Evolutionary conservation across 1,140 invertebrate species (phyloP), one percentile per base, ranked within the genome.

Genomic region (Diorhabda elongata): DNA sequence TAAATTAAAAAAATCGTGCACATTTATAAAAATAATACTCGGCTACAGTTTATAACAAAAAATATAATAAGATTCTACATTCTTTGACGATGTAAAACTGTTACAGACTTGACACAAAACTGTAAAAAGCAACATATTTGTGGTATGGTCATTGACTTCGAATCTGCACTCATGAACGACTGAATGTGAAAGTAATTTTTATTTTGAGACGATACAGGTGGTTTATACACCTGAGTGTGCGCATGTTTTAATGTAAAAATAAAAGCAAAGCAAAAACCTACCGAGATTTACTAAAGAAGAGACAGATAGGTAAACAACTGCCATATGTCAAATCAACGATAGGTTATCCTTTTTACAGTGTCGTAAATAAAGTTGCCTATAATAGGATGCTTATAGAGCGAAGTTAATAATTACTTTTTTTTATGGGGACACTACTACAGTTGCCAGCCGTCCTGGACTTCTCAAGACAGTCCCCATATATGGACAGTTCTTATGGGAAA

Each of bases 121-220:
- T 59, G 65, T 67, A 67, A 60, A 66, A 66, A 43, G 58, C 65
- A 67, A 67, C 65, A 67, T 67, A 67, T 67, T 67, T 60, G 42
- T 56, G 52, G 57, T 59, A 44, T 67, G 58, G 65, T 67, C 65
- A 67, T 56, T 58, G 65, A 67, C 65, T 67, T 59, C 58, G 42
- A 6, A 11, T 6, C 58, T 60, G 5, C 11, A 60, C n/a, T 60
- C 42, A 6, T 60, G 5, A 60, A 11, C 58, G 8, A 6, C 58
- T 26, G 58, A 60, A 52, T 52, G 47, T 52, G 47, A 52, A 52
- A 52, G 47, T 52, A 52, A 52, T 52, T 52, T 52, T 52, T 52
- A 60, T 60, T 26, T 60, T 60, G 11, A 11, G 42, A 26, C 26
- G 8, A 60, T 42, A 60, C 58, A 60, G 58, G 58, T 60, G 58